A percentile compares a stretch with the other conserved stretches of the same genome.
These are phyloP conservation scores for Dryoscopus gambensis DNA, from an alignment of 2,113 vertebrate species.

Conservation along the genomic window DNA sequence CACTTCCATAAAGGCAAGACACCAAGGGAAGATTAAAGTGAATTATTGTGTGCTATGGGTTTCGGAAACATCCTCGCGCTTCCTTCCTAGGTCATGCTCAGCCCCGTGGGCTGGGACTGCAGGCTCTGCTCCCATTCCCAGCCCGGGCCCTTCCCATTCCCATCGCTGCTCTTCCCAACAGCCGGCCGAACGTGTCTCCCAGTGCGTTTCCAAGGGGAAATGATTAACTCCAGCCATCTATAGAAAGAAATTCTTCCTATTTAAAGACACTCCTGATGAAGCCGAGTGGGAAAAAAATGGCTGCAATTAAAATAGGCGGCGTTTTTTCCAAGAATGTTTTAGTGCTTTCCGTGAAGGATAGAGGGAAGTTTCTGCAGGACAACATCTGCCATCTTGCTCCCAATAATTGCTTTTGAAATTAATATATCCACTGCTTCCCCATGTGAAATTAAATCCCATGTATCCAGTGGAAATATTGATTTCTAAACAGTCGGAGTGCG, in stretches of 20 bases:
- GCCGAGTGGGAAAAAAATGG: not conserved
- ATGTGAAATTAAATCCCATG: not conserved
- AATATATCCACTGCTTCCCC: not conserved
- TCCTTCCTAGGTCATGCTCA: slow-evolving; percentile 64
- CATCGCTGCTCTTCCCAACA: not conserved
- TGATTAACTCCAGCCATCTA: not conserved
- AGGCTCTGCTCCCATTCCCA: slow-evolving; percentile 3
- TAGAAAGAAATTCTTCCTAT: slow-evolving; percentile 41
- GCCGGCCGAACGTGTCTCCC: not conserved
- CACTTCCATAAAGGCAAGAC: not conserved
- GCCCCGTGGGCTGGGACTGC: not conserved
- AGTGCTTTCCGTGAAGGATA: not conserved
- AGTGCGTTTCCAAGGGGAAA: slow-evolving; percentile 12
- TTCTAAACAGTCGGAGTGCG: not conserved
- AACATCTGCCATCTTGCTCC: not conserved
- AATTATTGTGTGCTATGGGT: slow-evolving; percentile 61
- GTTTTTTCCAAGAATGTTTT: not conserved
- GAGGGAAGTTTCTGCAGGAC: not conserved
- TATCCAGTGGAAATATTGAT: not conserved
- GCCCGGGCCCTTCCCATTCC: slow-evolving; percentile 39
- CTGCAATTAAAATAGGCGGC: not conserved
- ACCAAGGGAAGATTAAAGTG: slow-evolving; percentile 47
- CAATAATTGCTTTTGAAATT: not conserved
- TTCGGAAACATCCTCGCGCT: slow-evolving; percentile 58
- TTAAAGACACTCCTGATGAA: not conserved